phyloP scores from a whole-genome alignment of 2,888 invertebrate genomes.

The Himalopsyche anomala region DNA sequence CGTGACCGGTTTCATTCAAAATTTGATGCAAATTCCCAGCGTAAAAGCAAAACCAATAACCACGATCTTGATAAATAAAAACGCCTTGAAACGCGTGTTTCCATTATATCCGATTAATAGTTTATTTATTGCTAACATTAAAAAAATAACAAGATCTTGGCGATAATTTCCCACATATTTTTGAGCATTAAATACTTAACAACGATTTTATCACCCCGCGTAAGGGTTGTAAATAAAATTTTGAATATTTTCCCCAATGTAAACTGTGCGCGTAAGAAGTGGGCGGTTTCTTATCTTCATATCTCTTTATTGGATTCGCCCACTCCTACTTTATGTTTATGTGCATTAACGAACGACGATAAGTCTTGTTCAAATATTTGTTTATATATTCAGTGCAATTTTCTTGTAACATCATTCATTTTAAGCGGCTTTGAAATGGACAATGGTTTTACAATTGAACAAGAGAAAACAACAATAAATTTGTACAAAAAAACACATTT shows the following conservation, averaged over 20 bases:
- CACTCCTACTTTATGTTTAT: conserved; percentile 4
- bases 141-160: background rate
- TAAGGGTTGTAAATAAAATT: conserved; percentile 1
- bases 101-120: too few relatives aligned
- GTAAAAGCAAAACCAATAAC: too few relatives aligned
- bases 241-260: background rate
- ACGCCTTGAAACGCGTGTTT: too few relatives aligned
- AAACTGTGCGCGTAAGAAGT: background rate
- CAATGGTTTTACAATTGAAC: too few relatives aligned
- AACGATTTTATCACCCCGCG: background rate
- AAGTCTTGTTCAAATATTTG: conserved; percentile 7
- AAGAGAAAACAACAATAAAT: too few relatives aligned
- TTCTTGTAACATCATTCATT: conserved; percentile 15
- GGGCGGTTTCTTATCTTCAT: background rate
- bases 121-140: too few relatives aligned
- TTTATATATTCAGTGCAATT: conserved; percentile 13
- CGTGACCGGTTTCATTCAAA: too few relatives aligned
- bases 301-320: conserved; percentile 15
- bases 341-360: background rate
- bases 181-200: background rate
- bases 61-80: too few relatives aligned
- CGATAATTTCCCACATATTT: background rate
- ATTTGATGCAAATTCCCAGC: too few relatives aligned
- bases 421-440: background rate
- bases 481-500: too few relatives aligned